Conservation (phyloP, 2,797 vertebrate species). For the Agapornis canus region DNA sequence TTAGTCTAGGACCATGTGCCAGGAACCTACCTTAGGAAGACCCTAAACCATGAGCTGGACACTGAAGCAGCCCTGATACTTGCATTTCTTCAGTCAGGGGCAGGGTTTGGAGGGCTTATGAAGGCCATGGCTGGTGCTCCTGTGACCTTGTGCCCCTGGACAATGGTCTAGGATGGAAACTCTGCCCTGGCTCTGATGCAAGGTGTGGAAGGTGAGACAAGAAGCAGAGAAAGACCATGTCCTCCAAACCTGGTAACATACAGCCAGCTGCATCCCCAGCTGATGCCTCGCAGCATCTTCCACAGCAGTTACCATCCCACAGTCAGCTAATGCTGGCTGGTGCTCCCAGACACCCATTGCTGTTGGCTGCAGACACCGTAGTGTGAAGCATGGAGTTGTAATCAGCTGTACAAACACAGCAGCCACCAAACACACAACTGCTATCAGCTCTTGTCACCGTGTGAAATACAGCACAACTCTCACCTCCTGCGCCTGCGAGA, state of each 20-base stretch:
- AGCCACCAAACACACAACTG: not conserved
- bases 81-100: not conserved
- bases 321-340: rapidly evolving
- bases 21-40: not conserved
- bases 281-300: not conserved
- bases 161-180: rapidly evolving
- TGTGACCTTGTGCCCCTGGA: not conserved
- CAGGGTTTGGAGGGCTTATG: not conserved
- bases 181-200: not conserved
- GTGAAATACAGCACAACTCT: not conserved
- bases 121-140: not conserved
- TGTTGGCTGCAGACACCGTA: rapidly evolving
- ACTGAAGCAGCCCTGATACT: not conserved
- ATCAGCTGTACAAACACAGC: slow-evolving; percentile 22
- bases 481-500: rapidly evolving
- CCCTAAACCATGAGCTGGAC: not conserved
- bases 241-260: not conserved
- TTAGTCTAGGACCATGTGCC: rapidly evolving
- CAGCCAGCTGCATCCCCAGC: rapidly evolving
- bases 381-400: not conserved
- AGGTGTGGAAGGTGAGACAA: not conserved
- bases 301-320: not conserved
- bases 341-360: not conserved
- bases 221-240: not conserved
- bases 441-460: slow-evolving; percentile 1